Conservation (phyloP, 64 coral and sea anemone genomes). For the Montipora cactus region DNA sequence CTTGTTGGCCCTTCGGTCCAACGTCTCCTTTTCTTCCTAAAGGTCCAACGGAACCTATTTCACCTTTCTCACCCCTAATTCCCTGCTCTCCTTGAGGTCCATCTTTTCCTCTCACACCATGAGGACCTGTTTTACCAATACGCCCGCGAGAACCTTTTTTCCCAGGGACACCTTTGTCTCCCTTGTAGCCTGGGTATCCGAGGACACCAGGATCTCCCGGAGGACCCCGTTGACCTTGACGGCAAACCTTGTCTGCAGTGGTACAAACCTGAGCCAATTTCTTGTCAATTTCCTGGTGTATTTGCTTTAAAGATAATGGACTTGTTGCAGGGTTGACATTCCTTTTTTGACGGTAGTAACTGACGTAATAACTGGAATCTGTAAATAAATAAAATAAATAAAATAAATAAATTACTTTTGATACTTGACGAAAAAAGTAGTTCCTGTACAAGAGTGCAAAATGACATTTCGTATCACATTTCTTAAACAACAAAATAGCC, state of each 20-base stretch:
- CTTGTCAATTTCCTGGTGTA: not conserved
- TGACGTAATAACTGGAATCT: not conserved
- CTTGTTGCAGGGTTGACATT: not conserved
- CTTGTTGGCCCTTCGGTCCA: not conserved
- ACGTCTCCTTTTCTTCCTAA: too few relatives aligned
- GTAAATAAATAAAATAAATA: not conserved
- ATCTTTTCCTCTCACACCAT: not conserved
- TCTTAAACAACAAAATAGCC: too few relatives aligned
- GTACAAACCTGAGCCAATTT: not conserved
- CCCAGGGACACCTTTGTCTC: constrained; percentile 6
- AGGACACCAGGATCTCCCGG: not conserved
- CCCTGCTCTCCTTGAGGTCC: constrained; percentile 4
- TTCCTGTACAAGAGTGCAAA: too few relatives aligned
- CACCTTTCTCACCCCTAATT: not conserved
- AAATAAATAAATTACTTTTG: too few relatives aligned
- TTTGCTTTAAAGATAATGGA: not conserved
- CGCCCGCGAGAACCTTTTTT: not conserved
- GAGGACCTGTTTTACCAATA: not conserved
- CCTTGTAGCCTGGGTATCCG: not conserved
- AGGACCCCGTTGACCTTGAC: not conserved
- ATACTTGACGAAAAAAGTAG: too few relatives aligned
- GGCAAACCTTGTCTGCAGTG: not conserved
- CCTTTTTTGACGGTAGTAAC: not conserved
- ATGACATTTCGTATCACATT: too few relatives aligned
- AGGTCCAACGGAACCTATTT: not conserved